Percentiles rank a stretch among this genome's conserved stretches.
These are phyloP conservation scores for Drosophila dives DNA, from an alignment of 2,888 invertebrate species.

Conservation along the genomic window DNA sequence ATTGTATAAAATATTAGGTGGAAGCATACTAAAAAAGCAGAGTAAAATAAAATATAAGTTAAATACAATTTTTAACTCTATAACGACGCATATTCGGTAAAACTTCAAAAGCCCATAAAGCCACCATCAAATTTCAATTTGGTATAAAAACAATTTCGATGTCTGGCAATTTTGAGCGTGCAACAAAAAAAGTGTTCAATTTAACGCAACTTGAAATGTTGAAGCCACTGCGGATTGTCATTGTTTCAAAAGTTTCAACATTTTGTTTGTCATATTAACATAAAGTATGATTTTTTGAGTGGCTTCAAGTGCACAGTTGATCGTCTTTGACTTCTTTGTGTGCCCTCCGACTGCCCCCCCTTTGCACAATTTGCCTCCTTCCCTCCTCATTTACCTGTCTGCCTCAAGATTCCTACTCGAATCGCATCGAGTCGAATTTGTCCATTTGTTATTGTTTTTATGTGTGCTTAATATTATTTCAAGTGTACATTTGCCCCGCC, in stretches of 20 bases:
- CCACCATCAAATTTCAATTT: slow-evolving; percentile 54
- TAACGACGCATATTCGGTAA: slow-evolving; percentile 39
- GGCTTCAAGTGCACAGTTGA: slow-evolving; percentile 54
- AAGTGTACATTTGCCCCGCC: slow-evolving; percentile 52
- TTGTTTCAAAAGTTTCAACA: slow-evolving; percentile 67
- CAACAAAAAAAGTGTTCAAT: slow-evolving; percentile 33
- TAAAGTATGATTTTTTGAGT: slow-evolving; percentile 78
- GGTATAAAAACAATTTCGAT: slow-evolving; percentile 31
- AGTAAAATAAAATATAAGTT: not conserved
- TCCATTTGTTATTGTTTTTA: slow-evolving; percentile 62
- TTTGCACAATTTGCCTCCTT: not conserved
- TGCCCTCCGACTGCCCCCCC: not conserved
- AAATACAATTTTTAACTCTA: not conserved
- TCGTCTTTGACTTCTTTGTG: slow-evolving; percentile 24
- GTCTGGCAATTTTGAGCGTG: slow-evolving; percentile 31
- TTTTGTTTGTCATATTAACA: slow-evolving; percentile 79
- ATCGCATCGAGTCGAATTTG: slow-evolving; percentile 26
- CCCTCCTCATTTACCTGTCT: not conserved
- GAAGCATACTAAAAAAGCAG: not conserved
- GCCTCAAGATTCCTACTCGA: slow-evolving; percentile 1
- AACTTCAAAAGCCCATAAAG: slow-evolving; percentile 55
- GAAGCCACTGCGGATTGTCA: slow-evolving; percentile 41
- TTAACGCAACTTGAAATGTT: slow-evolving; percentile 42
- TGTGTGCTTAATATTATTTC: slow-evolving; percentile 66
- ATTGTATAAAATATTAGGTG: no score